phyloP scores from a whole-genome alignment of 2,888 invertebrate species.

The Eupithecia subumbrata region DNA sequence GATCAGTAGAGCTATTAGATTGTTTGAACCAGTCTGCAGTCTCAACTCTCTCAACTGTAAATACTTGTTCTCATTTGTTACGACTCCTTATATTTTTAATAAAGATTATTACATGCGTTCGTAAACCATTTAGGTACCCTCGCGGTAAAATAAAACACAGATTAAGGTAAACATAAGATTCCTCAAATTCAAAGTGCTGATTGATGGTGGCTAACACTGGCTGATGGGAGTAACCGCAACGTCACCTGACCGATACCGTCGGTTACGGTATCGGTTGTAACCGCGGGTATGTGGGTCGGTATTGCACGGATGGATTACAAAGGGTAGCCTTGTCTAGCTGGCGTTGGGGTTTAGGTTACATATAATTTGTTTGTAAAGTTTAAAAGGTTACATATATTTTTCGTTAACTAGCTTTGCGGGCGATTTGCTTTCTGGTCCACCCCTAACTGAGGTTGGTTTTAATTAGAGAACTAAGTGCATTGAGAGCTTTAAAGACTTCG shows the following conservation, averaged over 20 bases:
- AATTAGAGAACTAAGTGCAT: too few relatives aligned
- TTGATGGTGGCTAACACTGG: conserved; percentile 64
- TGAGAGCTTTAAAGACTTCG: too few relatives aligned
- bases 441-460: too few relatives aligned
- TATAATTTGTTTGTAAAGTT: neutral
- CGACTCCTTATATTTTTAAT: neutral
- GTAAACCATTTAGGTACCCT: neutral
- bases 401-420: too few relatives aligned
- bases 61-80: neutral
- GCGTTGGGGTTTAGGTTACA: neutral
- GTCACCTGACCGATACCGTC: conserved; percentile 51
- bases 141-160: neutral
- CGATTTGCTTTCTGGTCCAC: too few relatives aligned
- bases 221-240: conserved; percentile 66
- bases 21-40: too few relatives aligned
- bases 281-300: conserved; percentile 63
- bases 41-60: too few relatives aligned
- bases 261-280: conserved; percentile 36
- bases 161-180: neutral
- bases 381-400: too few relatives aligned
- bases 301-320: conserved; percentile 20
- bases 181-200: conserved; percentile 56
- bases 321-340: conserved; percentile 19
- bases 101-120: neutral
- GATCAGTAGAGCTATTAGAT: too few relatives aligned